These are phyloP conservation scores for human (Homo sapiens) DNA, from an alignment of 2,113 vertebrate species.

Conservation along the genomic window DNA sequence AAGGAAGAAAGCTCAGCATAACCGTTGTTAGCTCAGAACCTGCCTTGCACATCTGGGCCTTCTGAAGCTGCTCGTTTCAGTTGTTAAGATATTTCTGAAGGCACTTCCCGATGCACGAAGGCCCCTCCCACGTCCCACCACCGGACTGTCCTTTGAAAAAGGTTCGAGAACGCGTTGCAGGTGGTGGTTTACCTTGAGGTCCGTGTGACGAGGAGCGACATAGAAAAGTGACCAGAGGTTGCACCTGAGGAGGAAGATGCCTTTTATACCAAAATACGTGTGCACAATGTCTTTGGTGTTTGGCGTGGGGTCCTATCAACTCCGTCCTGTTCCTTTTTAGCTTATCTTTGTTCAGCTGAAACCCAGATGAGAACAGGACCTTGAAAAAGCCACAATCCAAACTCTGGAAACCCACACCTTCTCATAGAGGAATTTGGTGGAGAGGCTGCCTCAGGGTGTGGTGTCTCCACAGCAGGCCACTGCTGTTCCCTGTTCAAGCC, in stretches of 20 bases:
- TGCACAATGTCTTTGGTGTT: not conserved
- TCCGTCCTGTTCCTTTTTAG: too few species aligned
- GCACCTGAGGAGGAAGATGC: not conserved
- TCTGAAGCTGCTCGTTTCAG: too few species aligned
- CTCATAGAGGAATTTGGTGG: too few species aligned
- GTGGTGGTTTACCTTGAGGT: not conserved
- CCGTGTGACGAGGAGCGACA: not conserved
- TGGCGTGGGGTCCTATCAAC: not conserved
- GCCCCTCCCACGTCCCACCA: rapidly evolving
- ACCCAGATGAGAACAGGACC: too few species aligned
- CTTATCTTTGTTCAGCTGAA: too few species aligned
- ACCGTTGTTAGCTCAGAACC: not conserved
- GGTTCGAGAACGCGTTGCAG: rapidly evolving
- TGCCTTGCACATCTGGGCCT: too few species aligned
- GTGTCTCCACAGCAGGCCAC: not conserved
- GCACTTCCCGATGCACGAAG: not conserved
- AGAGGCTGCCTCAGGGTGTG: rapidly evolving
- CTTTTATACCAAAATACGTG: not conserved
- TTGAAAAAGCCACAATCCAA: not conserved
- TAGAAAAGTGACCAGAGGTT: not conserved
- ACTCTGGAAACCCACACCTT: rapidly evolving
- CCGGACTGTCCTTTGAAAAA: not conserved
- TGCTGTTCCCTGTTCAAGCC: not conserved
- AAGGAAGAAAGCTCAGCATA: not conserved
- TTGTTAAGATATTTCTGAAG: not conserved